Evolutionary conservation across 2,113 vertebrate species (phyloP), one percentile per base, ranked within the genome.

Genomic region (human): DNA sequence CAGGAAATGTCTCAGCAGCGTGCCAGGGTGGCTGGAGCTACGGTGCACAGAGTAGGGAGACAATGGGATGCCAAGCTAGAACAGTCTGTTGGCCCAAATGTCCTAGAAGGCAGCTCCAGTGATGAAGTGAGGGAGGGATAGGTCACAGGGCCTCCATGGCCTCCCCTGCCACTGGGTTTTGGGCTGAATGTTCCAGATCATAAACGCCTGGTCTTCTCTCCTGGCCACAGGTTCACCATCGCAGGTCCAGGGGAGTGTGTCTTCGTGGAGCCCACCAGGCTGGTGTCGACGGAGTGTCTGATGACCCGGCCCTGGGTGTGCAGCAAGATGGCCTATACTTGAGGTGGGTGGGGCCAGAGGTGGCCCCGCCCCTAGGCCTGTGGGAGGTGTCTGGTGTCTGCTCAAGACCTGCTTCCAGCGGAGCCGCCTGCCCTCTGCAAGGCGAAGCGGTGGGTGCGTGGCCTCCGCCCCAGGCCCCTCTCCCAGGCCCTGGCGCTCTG

Each of bases 231-330:
- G 4, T 98, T 98, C 81, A 23, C 94, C 25, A 87, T 98, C 30
- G 80, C 97, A 0, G 98, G 98, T 50, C 95, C 48, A 0, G 98
- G 98, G 11, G 98, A 98, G 61, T 98, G 98, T 0, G 98, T 98
- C 76, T 98, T 98, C 9, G 98, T 98, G 96, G 98, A 98, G 76
- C 97, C 98, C 88, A 98, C 97, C 52, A 89, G 98, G 90, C 90
- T 98, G 84, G 96, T 97, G 94, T 97, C 98, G 0, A 97, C 98
- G 0, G 97, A 97, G 90, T 98, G 98, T 55, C 95, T 98, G 90
- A 95, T 95, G 85, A 98, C 98, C 23, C 94, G 98, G 82, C 98
- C 98, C 73, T 98, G 98, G 98, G 98, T 98, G 59, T 98, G 98
- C 97, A 98, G 98, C 94, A 98, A 98, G 97, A 95, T 84, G 96